Evolutionary conservation across 2,113 vertebrate genomes (phyloP).

Genomic region (Sylvia atricapilla): DNA sequence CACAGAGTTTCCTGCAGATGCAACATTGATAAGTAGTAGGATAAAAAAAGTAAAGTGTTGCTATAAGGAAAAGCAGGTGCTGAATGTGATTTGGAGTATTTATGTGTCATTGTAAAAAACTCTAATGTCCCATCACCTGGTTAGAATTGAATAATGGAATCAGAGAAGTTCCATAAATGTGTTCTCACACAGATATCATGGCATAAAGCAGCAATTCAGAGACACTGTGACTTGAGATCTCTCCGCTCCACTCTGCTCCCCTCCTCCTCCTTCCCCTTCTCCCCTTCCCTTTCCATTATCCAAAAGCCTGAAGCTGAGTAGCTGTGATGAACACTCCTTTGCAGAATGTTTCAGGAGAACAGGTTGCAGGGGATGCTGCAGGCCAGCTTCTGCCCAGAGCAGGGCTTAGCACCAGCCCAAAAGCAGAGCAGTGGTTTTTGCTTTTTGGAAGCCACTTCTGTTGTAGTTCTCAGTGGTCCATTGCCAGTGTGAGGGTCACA

Average conservation of each 20-base stretch:
- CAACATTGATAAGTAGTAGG: background rate
- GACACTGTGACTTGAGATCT: no score
- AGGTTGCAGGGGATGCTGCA: background rate
- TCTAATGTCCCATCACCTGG: background rate
- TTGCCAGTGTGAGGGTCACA: background rate
- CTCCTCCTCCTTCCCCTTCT: no score
- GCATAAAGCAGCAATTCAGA: background rate
- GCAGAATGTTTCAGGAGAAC: background rate
- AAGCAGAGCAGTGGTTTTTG: background rate
- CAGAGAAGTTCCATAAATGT: background rate
- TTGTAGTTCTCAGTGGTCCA: background rate
- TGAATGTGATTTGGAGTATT: background rate
- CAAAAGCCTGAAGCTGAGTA: background rate
- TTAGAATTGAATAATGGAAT: background rate
- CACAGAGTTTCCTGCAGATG: background rate
- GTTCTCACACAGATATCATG: background rate
- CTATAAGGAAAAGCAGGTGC: background rate
- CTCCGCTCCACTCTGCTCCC: no score
- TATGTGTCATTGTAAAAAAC: background rate
- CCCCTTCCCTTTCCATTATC: background rate
- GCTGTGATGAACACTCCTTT: rapidly evolving
- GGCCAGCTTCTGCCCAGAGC: background rate
- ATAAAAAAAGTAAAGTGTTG: background rate
- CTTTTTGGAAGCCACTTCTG: background rate
- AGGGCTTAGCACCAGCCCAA: background rate